phyloP scores from a whole-genome alignment of 1,140 invertebrate genomes.

The Laupala kohalensis region DNA sequence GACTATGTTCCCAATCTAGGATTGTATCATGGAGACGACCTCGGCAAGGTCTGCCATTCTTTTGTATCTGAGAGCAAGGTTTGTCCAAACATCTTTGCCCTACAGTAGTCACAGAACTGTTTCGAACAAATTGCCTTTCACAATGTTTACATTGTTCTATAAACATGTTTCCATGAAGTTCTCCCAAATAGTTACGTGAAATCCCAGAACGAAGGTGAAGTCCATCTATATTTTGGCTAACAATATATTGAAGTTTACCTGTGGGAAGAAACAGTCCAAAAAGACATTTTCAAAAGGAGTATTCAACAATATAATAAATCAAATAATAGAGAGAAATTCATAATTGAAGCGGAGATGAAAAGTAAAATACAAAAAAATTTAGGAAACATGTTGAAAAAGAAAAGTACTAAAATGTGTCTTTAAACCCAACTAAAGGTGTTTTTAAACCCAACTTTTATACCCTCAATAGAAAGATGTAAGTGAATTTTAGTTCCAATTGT shows the following conservation, averaged over 20 bases:
- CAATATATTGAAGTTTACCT: conserved; percentile 69
- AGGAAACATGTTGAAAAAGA: neutral
- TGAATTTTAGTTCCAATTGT: too few relatives aligned
- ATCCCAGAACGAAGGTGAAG: conserved; percentile 86
- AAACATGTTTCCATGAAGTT: conserved; percentile 98
- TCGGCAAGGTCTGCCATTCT: conserved; percentile 56
- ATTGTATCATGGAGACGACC: conserved; percentile 84
- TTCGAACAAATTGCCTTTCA: conserved; percentile 73
- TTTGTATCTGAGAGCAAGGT: conserved; percentile 47
- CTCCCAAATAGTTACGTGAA: conserved; percentile 63
- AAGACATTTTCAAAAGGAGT: too few relatives aligned
- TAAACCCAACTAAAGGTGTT: too few relatives aligned
- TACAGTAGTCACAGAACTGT: conserved; percentile 68
- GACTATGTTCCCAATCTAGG: conserved; percentile 94
- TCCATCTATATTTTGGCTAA: conserved; percentile 98
- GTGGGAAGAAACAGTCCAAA: conserved; percentile 18
- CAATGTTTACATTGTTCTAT: conserved; percentile 87
- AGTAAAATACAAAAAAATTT: neutral
- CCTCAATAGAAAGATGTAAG: too few relatives aligned
- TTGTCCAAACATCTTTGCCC: conserved; percentile 78
- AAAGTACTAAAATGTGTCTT: too few relatives aligned
- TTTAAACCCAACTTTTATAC: too few relatives aligned
- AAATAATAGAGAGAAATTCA: too few relatives aligned
- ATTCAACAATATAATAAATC: too few relatives aligned
- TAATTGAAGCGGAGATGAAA: too few relatives aligned